Conservation (phyloP, 2,797 vertebrate species). For the Prunella strophiata region DNA sequence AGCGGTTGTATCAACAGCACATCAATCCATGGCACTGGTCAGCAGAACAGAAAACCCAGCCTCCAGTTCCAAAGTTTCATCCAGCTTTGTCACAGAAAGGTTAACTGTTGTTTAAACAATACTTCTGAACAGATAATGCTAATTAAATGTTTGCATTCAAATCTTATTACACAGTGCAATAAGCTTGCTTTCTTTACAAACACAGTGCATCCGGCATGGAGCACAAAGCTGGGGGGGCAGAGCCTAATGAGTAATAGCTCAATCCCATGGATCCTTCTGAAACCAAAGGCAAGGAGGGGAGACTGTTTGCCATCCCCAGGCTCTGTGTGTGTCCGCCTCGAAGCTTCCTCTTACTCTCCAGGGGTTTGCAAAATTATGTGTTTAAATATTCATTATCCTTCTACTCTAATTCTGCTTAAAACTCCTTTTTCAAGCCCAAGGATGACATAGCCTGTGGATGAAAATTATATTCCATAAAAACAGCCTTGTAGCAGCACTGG, state of each 20-base stretch:
- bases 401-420: neutral
- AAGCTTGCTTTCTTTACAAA: slow-evolving; percentile 41
- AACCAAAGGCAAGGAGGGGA: neutral
- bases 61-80: neutral
- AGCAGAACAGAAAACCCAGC: neutral
- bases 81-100: slow-evolving; percentile 30
- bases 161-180: slow-evolving; percentile 13
- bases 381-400: slow-evolving; percentile 21
- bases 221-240: neutral
- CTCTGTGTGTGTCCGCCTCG: neutral
- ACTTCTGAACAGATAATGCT: slow-evolving; percentile 34
- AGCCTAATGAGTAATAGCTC: neutral
- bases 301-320: neutral
- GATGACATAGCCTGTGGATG: neutral
- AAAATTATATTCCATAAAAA: neutral
- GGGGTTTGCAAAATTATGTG: neutral
- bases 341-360: neutral
- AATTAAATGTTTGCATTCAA: slow-evolving; percentile 61
- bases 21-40: slow-evolving; percentile 46
- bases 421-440: slow-evolving; percentile 7
- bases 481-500: neutral
- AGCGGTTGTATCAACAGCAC: slow-evolving; percentile 48
- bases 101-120: slow-evolving; percentile 32
- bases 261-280: neutral
- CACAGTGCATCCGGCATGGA: fast-evolving